These are phyloP conservation scores for Pomatostomus ruficeps DNA, from an alignment of 2,113 vertebrate species.

Conservation along the genomic window DNA sequence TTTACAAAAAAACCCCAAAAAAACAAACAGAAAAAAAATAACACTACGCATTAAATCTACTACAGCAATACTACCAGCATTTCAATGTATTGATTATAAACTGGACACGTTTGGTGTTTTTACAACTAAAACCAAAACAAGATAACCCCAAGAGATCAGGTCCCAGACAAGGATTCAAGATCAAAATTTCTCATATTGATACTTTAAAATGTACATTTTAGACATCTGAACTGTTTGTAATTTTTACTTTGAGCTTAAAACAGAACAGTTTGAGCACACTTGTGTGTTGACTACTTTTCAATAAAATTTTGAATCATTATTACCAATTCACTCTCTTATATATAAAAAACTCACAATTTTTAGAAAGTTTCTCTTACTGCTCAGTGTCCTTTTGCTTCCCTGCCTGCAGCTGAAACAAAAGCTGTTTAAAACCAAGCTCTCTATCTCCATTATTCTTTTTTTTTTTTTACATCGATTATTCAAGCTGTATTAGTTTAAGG, in stretches of 20 bases:
- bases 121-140: constrained; percentile 75
- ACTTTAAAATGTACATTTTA: constrained; percentile 57
- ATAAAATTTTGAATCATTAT: constrained; percentile 77
- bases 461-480: constrained; percentile 55
- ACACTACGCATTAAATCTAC: constrained; percentile 72
- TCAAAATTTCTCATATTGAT: constrained; percentile 65
- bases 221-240: constrained; percentile 54
- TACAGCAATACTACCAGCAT: constrained; percentile 90
- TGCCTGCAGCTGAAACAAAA: constrained; percentile 81
- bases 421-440: constrained; percentile 70
- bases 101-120: constrained; percentile 83
- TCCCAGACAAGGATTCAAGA: constrained; percentile 80
- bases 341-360: constrained; percentile 67
- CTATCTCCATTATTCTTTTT: neutral
- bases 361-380: constrained; percentile 41
- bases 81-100: constrained; percentile 83
- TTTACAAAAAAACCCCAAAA: constrained; percentile 82
- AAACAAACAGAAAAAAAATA: constrained; percentile 63
- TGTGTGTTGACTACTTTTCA: constrained; percentile 54
- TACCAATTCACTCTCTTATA: constrained; percentile 68
- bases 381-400: constrained; percentile 76
- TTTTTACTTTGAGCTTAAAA: constrained; percentile 65
- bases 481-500: constrained; percentile 46
- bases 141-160: constrained; percentile 68
- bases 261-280: constrained; percentile 57